phyloP scores from a whole-genome alignment of 2,888 invertebrate species.

The Opisthograptis luteolata region DNA sequence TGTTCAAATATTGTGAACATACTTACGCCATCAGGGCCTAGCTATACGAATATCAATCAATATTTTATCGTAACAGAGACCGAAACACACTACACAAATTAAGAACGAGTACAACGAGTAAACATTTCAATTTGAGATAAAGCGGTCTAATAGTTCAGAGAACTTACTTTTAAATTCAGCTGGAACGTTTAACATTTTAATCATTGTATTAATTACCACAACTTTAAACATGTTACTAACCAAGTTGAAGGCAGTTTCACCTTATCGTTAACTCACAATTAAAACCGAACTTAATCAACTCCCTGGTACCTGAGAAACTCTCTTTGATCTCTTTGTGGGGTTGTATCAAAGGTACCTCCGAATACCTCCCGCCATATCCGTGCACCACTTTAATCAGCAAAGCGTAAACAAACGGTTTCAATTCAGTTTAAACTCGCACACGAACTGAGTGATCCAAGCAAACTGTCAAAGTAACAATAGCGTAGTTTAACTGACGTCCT shows the following conservation, averaged over 20 bases:
- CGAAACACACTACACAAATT: not conserved
- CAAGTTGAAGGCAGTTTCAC: slow-evolving; percentile 5
- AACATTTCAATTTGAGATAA: no score
- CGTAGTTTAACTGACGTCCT: slow-evolving; percentile 63
- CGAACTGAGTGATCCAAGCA: slow-evolving; percentile 48
- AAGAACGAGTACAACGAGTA: no score
- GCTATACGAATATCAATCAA: not conserved
- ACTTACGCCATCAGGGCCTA: not conserved
- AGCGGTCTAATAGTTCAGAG: no score
- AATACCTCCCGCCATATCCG: slow-evolving; percentile 29
- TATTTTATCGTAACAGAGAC: not conserved
- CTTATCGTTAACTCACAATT: slow-evolving; percentile 23
- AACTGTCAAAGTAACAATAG: slow-evolving; percentile 62
- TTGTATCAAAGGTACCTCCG: slow-evolving; percentile 30
- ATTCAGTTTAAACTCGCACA: slow-evolving; percentile 60
- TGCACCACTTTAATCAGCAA: slow-evolving; percentile 53
- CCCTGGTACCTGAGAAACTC: slow-evolving; percentile 22
- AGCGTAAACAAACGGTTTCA: slow-evolving; percentile 55
- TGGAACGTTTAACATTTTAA: slow-evolving; percentile 2
- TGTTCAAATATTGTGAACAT: not conserved
- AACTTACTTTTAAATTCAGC: not conserved
- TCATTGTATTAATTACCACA: slow-evolving; percentile 9
- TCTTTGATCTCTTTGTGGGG: slow-evolving; percentile 28
- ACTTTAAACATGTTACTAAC: slow-evolving; percentile 1
- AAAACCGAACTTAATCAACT: slow-evolving; percentile 23